Evolutionary conservation across 2,888 invertebrate species (phyloP), one percentile per base, ranked within the genome.

Genomic region (Philhelius pedissequus): DNA sequence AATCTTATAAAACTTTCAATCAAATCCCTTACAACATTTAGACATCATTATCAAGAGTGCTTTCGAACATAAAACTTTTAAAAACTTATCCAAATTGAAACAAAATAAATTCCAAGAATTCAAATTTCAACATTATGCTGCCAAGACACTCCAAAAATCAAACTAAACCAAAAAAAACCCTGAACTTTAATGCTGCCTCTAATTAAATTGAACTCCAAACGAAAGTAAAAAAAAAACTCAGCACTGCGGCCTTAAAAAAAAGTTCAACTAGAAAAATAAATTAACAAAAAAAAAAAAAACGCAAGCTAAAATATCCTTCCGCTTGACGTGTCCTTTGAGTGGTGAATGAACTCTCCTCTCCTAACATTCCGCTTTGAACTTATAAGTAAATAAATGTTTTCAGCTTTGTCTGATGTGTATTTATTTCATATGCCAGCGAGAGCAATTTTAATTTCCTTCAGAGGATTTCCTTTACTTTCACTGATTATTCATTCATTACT

Each of bases 371-470:
- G 20, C 50, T 56, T 56, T 56, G 32, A 56, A 56, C 56, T 20
- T 56, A n/a, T n/a, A 35, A 56, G 32, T 56, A 56, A 56, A 32
- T 56, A 35, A 56, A 56, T 32, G 56, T 32, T 56, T 56, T 35
- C 32, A 56, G 32, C 11, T 60, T 60, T 48, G 32, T 73, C 15
- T 50, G 11, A n/a, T 32, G 45, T 48, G 20, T 13, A 20, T 20
- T 32, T 35, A 7, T 7, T n/a, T 13, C 0, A 45, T n/a, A 30
- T 9, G n/a, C 20, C 13, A 48, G 20, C n/a, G 18, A 40, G 45
- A 58, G 68, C 30, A 74, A 50, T 78, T 79, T 69, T 79, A 75
- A 83, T 83, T 79, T 83, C 83, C 77, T 77, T 48, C 30, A 22
- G 22, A 79, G 58, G 60, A 73, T 74, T 74, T 62, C 74, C 64